phyloP scores from a whole-genome alignment of 2,113 vertebrate species.

The Opisthocomus hoazin region DNA sequence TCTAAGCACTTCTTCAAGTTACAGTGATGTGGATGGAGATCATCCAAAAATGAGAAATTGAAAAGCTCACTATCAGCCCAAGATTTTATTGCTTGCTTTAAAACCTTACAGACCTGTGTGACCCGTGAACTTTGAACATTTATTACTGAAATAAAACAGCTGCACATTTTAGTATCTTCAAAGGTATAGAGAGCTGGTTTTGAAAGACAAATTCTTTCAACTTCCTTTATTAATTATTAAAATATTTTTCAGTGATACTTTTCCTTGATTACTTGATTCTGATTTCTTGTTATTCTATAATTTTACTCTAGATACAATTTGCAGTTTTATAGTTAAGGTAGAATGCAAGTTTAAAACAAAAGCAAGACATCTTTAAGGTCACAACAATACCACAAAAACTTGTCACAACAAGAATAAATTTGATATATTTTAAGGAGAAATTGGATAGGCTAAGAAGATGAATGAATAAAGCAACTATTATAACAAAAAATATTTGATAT shows the following conservation, averaged over 20 bases:
- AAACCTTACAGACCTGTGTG: background rate
- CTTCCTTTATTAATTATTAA: background rate
- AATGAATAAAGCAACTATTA: background rate
- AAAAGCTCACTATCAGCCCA: background rate
- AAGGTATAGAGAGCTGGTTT: background rate
- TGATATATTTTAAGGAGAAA: background rate
- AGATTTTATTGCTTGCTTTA: background rate
- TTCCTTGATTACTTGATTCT: background rate
- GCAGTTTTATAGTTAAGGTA: background rate
- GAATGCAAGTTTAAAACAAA: background rate
- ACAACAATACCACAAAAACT: background rate
- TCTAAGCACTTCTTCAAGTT: background rate
- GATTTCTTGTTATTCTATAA: background rate
- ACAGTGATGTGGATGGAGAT: background rate
- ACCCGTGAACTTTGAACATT: background rate
- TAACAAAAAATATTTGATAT: background rate
- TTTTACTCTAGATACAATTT: background rate
- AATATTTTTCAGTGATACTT: background rate
- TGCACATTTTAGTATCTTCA: background rate
- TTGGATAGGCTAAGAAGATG: background rate
- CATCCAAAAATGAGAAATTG: background rate
- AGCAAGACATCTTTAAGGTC: background rate
- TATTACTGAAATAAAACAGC: background rate
- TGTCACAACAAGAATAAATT: background rate
- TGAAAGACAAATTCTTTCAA: background rate